These are phyloP conservation scores for Myiothlypis coronata DNA, from an alignment of 2,797 vertebrate species.

Conservation along the genomic window DNA sequence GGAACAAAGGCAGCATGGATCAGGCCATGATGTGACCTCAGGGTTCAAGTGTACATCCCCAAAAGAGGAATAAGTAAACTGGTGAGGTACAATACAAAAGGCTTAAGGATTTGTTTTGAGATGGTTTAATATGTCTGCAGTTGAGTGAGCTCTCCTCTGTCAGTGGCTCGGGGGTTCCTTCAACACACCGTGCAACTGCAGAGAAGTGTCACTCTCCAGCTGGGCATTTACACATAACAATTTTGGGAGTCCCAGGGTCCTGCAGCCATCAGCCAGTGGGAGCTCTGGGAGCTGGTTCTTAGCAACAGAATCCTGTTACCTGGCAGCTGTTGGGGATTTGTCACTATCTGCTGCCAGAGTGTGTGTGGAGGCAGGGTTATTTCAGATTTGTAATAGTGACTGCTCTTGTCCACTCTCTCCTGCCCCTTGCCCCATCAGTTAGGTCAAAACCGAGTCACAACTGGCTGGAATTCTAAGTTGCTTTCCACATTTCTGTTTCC, in stretches of 20 bases:
- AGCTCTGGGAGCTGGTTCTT: neutral
- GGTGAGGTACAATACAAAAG: neutral
- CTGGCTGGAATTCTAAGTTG: neutral
- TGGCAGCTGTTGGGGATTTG: fast-evolving
- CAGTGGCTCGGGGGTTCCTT: neutral
- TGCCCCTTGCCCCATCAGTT: neutral
- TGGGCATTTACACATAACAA: neutral
- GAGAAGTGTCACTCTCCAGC: neutral
- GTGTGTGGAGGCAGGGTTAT: neutral
- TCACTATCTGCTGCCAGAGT: fast-evolving
- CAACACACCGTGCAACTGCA: neutral
- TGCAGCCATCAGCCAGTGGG: neutral
- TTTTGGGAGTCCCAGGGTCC: neutral
- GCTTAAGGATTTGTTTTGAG: neutral
- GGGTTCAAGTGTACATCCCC: neutral
- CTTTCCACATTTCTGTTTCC: neutral
- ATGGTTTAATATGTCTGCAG: neutral
- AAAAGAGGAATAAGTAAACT: neutral
- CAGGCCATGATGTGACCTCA: neutral
- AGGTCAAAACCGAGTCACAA: neutral
- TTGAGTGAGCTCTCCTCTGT: neutral
- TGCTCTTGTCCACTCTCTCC: neutral
- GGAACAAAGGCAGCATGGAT: neutral
- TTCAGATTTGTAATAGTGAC: neutral
- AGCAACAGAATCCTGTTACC: neutral